Percentiles rank a stretch among this genome's conserved stretches.
Evolutionary conservation across 92 coral and sea anemone genomes (phyloP).

Genomic region (Actinostola sp.): DNA sequence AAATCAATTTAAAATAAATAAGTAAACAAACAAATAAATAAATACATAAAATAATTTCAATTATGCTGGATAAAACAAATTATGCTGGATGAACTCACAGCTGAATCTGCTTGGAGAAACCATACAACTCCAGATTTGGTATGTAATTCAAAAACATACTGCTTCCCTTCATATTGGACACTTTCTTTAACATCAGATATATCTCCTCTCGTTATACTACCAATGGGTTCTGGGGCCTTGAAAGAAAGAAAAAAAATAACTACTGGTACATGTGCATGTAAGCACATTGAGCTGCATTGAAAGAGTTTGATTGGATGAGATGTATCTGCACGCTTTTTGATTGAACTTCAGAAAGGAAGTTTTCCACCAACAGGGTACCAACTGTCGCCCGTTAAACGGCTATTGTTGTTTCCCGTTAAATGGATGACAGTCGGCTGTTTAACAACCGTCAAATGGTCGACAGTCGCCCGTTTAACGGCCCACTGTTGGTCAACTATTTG

Average conservation of each 20-base stretch:
- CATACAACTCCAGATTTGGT: constrained; percentile 84
- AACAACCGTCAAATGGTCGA: too few species aligned
- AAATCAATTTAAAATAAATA: too few species aligned
- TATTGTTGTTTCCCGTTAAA: too few species aligned
- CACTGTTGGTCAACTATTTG: too few species aligned
- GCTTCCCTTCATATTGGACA: constrained; percentile 54
- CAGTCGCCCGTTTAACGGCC: too few species aligned
- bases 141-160: constrained; percentile 85
- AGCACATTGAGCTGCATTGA: background rate
- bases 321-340: too few species aligned
- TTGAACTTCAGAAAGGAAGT: too few species aligned
- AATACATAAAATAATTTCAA: too few species aligned
- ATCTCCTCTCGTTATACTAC: constrained; percentile 91
- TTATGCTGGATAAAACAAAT: background rate
- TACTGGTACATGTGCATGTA: background rate
- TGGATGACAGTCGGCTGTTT: too few species aligned
- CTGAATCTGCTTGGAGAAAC: constrained; percentile 78
- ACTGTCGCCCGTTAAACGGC: too few species aligned
- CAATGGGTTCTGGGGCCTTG: constrained; percentile 80
- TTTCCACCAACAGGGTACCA: too few species aligned
- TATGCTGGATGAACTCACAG: constrained; percentile 44
- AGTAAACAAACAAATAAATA: background rate
- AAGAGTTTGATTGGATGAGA: background rate
- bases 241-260: background rate
- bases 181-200: constrained; percentile 65